Percentiles rank a stretch among this genome's conserved stretches.
These are phyloP conservation scores for Parapsyche elsis DNA, from an alignment of 1,140 invertebrate genomes.

Conservation along the genomic window DNA sequence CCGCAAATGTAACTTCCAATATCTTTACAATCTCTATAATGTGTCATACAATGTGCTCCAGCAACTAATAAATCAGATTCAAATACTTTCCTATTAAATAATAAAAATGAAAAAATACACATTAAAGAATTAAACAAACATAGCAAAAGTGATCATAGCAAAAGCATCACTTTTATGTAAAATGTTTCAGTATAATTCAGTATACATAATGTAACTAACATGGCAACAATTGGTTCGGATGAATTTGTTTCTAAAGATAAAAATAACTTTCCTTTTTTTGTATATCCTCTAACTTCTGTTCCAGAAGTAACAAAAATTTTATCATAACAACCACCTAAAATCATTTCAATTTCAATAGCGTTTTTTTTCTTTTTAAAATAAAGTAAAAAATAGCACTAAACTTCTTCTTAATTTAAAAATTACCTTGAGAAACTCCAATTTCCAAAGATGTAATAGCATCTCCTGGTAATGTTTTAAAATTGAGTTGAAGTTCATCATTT, in stretches of 20 bases:
- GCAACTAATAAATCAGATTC: constrained; percentile 84
- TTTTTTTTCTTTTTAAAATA: neutral
- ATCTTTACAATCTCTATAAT: constrained; percentile 87
- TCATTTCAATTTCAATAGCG: neutral
- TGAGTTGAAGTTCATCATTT: constrained; percentile 53
- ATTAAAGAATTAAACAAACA: too few relatives aligned
- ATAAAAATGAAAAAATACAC: neutral
- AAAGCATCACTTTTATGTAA: too few relatives aligned
- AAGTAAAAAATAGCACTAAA: constrained; percentile 5
- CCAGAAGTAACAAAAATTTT: constrained; percentile 53
- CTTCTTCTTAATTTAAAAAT: neutral
- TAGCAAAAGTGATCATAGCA: too few relatives aligned
- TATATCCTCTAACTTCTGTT: constrained; percentile 52
- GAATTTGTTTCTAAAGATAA: constrained; percentile 52
- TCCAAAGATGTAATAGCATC: constrained; percentile 52
- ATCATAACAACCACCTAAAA: constrained; percentile 49
- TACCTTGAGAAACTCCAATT: constrained; percentile 50
- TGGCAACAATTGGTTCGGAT: constrained; percentile 50
- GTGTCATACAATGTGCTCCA: constrained; percentile 85
- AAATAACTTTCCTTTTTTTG: constrained; percentile 55
- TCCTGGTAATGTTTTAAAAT: constrained; percentile 54
- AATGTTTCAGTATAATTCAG: too few relatives aligned
- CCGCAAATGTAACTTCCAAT: constrained; percentile 81
- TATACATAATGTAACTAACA: constrained; percentile 42
- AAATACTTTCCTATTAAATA: constrained; percentile 75